Conservation (phyloP, 2,113 vertebrate genomes). For the Eudyptes chrysolophus region DNA sequence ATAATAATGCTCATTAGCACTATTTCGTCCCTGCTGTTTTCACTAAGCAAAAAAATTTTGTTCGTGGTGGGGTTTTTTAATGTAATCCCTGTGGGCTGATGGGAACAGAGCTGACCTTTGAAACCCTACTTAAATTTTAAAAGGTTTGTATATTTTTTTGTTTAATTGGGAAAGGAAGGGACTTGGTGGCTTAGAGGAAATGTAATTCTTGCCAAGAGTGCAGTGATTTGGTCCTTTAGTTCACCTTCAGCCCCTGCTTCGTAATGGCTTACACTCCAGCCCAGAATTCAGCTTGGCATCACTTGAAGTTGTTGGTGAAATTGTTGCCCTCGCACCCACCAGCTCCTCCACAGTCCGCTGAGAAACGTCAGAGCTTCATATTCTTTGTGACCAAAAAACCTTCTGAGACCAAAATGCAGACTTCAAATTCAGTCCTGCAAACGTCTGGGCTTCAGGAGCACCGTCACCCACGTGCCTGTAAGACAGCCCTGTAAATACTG, state of each 20-base stretch:
- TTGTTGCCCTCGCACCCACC: background rate
- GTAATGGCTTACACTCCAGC: background rate
- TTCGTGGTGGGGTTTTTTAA: background rate
- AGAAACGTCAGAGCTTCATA: background rate
- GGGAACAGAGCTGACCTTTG: constrained; percentile 28
- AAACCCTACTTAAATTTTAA: background rate
- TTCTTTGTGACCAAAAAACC: background rate
- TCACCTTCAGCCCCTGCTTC: background rate
- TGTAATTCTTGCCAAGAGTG: background rate
- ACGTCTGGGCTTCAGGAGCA: background rate
- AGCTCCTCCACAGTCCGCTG: background rate
- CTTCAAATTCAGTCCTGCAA: background rate
- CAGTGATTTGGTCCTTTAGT: background rate
- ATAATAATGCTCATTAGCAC: constrained; percentile 6
- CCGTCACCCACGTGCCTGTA: background rate
- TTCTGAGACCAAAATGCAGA: background rate
- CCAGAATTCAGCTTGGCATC: background rate
- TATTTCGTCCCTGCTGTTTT: constrained; percentile 10
- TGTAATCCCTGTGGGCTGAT: background rate
- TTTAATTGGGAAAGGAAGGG: background rate
- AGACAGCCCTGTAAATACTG: rapidly evolving
- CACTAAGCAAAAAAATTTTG: background rate
- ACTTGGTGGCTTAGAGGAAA: background rate
- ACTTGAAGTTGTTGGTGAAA: background rate
- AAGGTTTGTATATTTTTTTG: background rate